phyloP scores from a whole-genome alignment of 2,888 invertebrate species.

The Automeris io region DNA sequence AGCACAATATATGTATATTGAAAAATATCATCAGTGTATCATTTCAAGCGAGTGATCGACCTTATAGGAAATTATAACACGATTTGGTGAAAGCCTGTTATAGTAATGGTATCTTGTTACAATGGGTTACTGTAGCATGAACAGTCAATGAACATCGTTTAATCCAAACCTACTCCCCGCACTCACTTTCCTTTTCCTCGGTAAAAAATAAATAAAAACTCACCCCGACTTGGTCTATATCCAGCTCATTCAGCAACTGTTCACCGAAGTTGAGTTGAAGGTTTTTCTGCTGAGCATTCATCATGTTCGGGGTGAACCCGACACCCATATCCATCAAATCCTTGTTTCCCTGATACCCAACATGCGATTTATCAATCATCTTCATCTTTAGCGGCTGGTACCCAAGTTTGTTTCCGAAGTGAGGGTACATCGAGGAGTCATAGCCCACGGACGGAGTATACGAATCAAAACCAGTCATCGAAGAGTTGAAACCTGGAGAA shows the following conservation, averaged over 20 bases:
- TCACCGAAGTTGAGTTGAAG: conserved; percentile 38
- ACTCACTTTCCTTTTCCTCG: too few species aligned
- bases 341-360: conserved; percentile 33
- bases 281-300: conserved; percentile 43
- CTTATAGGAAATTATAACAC: too few species aligned
- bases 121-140: too few species aligned
- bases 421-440: conserved; percentile 64
- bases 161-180: too few species aligned
- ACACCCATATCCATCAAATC: conserved; percentile 39
- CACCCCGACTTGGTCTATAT: conserved; percentile 42
- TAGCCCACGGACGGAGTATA: conserved; percentile 47
- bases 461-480: conserved; percentile 43
- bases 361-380: conserved; percentile 35
- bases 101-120: too few species aligned
- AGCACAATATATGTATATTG: too few species aligned
- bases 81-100: too few species aligned
- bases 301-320: conserved; percentile 33
- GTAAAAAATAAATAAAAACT: too few species aligned
- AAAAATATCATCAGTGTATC: too few species aligned
- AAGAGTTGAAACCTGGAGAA: conserved; percentile 54
- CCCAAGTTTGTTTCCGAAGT: conserved; percentile 45
- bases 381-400: conserved; percentile 47
- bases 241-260: conserved; percentile 26
- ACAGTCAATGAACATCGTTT: too few species aligned
- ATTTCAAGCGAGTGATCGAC: too few species aligned